Percentiles rank a stretch among this genome's conserved stretches.
Evolutionary conservation across 1,140 invertebrate genomes (phyloP).

Genomic region (Radopholus similis): DNA sequence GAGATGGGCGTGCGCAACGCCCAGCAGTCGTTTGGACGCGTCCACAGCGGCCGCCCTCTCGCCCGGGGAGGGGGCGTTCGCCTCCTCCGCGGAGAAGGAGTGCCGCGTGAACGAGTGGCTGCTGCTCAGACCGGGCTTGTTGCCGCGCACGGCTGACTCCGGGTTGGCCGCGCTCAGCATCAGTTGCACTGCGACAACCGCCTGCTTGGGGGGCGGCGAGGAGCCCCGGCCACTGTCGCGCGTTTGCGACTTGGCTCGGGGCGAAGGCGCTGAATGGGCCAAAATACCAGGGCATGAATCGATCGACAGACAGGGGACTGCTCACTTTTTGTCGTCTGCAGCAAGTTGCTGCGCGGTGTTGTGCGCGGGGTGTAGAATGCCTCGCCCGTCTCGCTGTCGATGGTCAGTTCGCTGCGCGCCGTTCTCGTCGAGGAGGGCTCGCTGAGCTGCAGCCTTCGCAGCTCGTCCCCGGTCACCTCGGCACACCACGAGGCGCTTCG

Average conservation of each 20-base stretch:
- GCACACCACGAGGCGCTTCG: slow-evolving; percentile 29
- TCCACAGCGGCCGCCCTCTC: neutral
- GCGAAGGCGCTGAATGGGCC: neutral
- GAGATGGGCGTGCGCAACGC: no score
- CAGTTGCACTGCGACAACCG: neutral
- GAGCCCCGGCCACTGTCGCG: neutral
- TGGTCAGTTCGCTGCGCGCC: neutral
- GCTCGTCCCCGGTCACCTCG: slow-evolving; percentile 10
- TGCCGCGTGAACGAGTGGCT: neutral
- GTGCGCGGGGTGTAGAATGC: neutral
- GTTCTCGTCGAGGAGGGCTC: neutral
- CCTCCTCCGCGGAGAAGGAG: neutral
- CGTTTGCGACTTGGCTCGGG: no score
- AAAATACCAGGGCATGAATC: neutral
- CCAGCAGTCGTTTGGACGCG: neutral
- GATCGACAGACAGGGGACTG: neutral
- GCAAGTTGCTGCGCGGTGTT: neutral
- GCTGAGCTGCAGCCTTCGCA: neutral
- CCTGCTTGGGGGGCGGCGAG: neutral
- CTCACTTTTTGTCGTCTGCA: neutral
- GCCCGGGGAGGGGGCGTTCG: neutral
- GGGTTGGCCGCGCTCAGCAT: neutral
- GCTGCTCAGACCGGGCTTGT: neutral
- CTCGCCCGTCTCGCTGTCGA: neutral
- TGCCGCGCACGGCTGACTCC: neutral